A percentile compares a stretch with the other conserved stretches of the same genome.
Conservation (phyloP, 2,888 invertebrate genomes). For the Orchesella flavescens region DNA sequence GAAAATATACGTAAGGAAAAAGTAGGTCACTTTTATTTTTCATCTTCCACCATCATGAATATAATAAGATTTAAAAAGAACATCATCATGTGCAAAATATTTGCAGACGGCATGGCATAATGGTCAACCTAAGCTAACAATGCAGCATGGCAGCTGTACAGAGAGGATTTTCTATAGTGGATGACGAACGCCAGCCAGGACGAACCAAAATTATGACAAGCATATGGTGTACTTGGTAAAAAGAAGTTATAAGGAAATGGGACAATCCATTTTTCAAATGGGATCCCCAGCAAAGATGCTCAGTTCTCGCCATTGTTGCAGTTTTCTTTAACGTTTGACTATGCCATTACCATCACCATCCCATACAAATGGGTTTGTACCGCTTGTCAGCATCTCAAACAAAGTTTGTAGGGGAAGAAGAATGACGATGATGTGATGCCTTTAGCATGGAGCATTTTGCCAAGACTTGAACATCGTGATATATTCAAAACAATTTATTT, state of each 20-base stretch:
- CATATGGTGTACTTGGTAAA: neutral
- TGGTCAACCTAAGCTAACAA: constrained; percentile 5
- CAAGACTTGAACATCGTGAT: no score
- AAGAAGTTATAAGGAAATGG: constrained; percentile 32
- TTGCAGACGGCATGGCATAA: neutral
- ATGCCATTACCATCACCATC: no score
- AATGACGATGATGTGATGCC: no score
- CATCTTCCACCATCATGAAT: constrained; percentile 24
- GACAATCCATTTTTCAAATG: constrained; percentile 45
- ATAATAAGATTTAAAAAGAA: constrained; percentile 1
- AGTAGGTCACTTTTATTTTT: constrained; percentile 60
- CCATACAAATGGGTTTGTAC: no score
- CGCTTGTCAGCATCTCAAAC: no score
- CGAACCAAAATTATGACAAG: no score
- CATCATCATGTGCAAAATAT: constrained; percentile 32
- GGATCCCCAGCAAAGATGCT: constrained; percentile 6
- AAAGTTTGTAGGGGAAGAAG: no score
- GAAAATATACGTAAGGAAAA: constrained; percentile 35
- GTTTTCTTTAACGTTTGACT: neutral
- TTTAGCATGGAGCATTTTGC: no score
- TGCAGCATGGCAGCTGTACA: neutral
- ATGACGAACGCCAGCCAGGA: no score
- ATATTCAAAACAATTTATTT: no score
- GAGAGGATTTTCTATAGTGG: neutral
- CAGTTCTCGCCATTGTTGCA: neutral